Percentiles rank a stretch among this genome's conserved stretches.
These are phyloP conservation scores for Brenthis ino DNA, from an alignment of 2,888 invertebrate species.

Conservation along the genomic window DNA sequence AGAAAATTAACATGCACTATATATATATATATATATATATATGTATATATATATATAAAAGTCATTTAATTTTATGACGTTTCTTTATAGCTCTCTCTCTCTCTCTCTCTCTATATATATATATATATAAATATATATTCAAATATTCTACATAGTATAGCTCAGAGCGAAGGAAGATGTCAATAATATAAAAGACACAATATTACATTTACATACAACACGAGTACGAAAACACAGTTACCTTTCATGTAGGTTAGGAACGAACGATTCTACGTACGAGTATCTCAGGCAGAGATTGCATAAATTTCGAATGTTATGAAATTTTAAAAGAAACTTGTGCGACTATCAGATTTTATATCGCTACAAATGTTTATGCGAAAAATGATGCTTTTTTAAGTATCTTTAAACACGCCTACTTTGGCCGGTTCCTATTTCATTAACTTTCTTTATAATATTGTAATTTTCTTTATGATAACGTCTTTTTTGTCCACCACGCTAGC, in stretches of 20 bases:
- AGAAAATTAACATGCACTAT: no score
- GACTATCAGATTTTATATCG: background rate
- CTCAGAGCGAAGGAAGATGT: constrained; percentile 26
- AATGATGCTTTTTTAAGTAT: no score
- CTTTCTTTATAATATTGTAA: no score
- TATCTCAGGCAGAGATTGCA: constrained; percentile 28
- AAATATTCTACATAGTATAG: constrained; percentile 13
- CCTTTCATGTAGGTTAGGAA: constrained; percentile 29
- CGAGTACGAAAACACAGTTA: constrained; percentile 37
- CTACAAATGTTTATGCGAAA: no score
- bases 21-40: background rate
- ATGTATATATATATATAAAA: constrained; percentile 5
- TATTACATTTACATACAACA: constrained; percentile 47
- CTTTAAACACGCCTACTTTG: no score
- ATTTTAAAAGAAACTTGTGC: constrained; percentile 12
- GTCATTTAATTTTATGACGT: background rate
- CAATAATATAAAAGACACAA: constrained; percentile 40
- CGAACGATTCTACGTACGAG: constrained; percentile 21
- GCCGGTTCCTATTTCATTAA: no score
- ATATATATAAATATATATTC: background rate
- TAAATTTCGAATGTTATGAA: constrained; percentile 21
- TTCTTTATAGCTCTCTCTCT: background rate
- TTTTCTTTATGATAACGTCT: no score
- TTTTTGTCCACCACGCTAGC: no score
- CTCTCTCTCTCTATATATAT: no score